Evolutionary conservation across 1,140 invertebrate genomes (phyloP).

Genomic region (Lucilia cuprina): DNA sequence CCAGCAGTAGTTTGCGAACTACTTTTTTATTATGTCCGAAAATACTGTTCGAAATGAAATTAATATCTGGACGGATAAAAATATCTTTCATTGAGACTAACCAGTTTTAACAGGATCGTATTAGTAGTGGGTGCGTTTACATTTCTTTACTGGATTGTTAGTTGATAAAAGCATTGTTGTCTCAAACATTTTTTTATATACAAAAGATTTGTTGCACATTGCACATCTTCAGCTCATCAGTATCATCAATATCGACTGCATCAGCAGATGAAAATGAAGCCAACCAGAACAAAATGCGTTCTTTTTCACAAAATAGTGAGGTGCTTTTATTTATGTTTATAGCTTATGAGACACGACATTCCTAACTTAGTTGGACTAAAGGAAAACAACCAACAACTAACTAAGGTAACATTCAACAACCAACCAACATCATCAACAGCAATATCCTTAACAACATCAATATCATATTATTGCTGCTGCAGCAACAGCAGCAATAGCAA

Average conservation of each 20-base stretch:
- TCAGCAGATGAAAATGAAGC: background rate
- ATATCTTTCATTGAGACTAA: too few species aligned
- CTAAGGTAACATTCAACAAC: background rate
- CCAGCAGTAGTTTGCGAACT: too few species aligned
- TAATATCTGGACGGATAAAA: too few species aligned
- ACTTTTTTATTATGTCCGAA: too few species aligned
- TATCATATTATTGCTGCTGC: slow-evolving; percentile 25
- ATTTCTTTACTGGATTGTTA: background rate
- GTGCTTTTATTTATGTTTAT: slow-evolving; percentile 62
- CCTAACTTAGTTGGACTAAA: slow-evolving; percentile 50
- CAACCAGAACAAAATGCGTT: too few species aligned
- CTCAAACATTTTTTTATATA: background rate
- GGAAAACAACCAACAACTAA: background rate
- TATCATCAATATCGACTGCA: background rate
- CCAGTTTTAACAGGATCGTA: too few species aligned
- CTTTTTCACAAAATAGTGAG: slow-evolving; percentile 31
- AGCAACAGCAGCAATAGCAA: background rate
- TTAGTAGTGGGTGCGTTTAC: too few species aligned
- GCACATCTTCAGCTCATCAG: background rate
- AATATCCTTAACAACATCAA: slow-evolving; percentile 14
- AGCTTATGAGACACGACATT: slow-evolving; percentile 54
- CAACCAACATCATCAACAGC: background rate
- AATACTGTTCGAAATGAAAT: too few species aligned
- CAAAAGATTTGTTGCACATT: background rate
- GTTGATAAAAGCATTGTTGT: background rate